A percentile compares a stretch with the other conserved stretches of the same genome.
Conservation (phyloP, 2,888 invertebrate species). For the Schizaphis graminum region DNA sequence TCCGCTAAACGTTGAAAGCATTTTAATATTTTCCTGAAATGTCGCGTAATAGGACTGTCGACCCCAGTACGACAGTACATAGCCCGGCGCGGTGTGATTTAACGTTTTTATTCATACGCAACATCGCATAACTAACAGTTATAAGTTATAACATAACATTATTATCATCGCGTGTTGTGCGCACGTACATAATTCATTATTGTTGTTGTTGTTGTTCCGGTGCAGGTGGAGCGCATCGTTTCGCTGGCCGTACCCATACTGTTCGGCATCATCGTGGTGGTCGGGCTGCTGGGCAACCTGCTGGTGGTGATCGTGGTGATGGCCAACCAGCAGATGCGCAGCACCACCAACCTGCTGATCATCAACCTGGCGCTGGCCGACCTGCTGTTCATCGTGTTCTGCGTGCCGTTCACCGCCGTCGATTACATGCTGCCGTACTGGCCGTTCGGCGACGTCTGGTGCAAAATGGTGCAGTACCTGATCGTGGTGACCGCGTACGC, state of each 20-base stretch:
- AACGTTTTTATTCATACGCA: neutral
- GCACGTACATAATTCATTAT: neutral
- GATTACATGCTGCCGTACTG: conserved; percentile 89
- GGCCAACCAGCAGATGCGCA: conserved; percentile 91
- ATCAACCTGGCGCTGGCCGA: conserved; percentile 92
- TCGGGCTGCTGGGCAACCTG: conserved; percentile 91
- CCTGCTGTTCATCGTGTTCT: conserved; percentile 90
- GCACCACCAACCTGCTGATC: conserved; percentile 92
- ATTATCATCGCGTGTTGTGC: neutral
- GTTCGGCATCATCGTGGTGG: conserved; percentile 87
- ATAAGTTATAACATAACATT: neutral
- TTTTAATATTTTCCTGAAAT: neutral
- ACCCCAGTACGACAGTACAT: no score
- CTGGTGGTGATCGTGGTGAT: conserved; percentile 88
- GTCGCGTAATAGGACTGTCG: neutral
- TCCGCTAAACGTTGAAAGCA: neutral
- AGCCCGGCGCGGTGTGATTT: neutral
- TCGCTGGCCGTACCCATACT: conserved; percentile 83
- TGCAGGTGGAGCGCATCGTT: conserved; percentile 75
- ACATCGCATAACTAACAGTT: neutral
- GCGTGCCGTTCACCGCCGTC: conserved; percentile 93
- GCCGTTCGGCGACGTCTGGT: conserved; percentile 93
- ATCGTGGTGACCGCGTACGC: conserved; percentile 94
- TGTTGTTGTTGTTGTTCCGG: neutral
- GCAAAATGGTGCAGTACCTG: conserved; percentile 91